A percentile compares a stretch with the other conserved stretches of the same genome.
Conservation (phyloP, 2,797 vertebrate species). For the Triplophysa yarkandensis region DNA sequence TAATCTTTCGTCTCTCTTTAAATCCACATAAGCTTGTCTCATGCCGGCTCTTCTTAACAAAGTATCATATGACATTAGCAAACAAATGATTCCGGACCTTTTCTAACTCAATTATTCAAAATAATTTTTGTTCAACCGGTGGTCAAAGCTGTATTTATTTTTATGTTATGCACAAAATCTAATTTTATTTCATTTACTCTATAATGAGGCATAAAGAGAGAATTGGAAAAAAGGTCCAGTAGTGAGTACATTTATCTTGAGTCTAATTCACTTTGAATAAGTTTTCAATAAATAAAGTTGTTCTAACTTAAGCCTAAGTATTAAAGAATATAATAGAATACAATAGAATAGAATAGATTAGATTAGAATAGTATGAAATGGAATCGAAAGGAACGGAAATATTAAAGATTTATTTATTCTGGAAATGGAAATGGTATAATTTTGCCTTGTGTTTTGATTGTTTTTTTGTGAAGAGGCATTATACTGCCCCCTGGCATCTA, state of each 20-base stretch:
- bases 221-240: too few species aligned
- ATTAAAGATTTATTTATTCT: too few species aligned
- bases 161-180: not conserved
- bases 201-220: too few species aligned
- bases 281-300: too few species aligned
- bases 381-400: too few species aligned
- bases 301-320: too few species aligned
- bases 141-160: not conserved
- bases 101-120: not conserved
- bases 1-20: not conserved
- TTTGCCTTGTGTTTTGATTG: not conserved
- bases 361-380: too few species aligned
- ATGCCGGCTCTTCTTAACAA: not conserved
- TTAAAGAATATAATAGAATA: too few species aligned
- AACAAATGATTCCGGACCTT: not conserved
- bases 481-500: not conserved
- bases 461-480: not conserved
- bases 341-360: not conserved
- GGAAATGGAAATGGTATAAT: not conserved
- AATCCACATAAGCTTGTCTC: not conserved
- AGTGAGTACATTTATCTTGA: too few species aligned
- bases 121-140: not conserved
- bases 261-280: too few species aligned
- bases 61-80: not conserved
- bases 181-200: too few species aligned